Evolutionary conservation across 2,888 invertebrate species (phyloP), one percentile per base, ranked within the genome.

Genomic region (Patella ulyssiponensis): DNA sequence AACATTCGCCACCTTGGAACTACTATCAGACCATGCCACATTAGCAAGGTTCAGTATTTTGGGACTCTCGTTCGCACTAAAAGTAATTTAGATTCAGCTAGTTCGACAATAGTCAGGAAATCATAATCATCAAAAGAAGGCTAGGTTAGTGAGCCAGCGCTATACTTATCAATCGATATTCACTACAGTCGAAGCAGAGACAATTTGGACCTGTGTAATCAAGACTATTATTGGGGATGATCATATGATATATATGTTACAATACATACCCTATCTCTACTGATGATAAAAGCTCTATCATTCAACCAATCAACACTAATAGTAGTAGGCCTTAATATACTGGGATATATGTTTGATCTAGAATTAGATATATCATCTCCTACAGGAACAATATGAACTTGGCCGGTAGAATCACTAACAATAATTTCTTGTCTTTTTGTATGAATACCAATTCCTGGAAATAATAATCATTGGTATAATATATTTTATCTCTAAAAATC

Each of bases 301-400:
- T 96, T 96, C 56, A 98, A 92, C 98, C 98, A 98, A 91, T 98
- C 98, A 0, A 97, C 94, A 1, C 96, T 95, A 52, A 93, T 87
- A 14, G 89, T 86, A 0, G 86, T 83, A 14, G 91, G 91, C 14
- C 86, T 79, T 7, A 80, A 73, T 27, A 89, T 72, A 73, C 85
- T 87, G 7, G 86, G 84, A 75, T 86, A 89, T 33, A 88, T 82
- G 70, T 83, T 4, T 64, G 20, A 23, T 23, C 23, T 64, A 3
- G 20, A 12, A 11, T 20, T 23, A 23, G 23, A 20, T 23, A 3
- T 64, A 23, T 64, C 64, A 20, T 20, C 20, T 17, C 71, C 79
- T n/a, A 90, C 72, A 33, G 84, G 91, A 0, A 93, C 91, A 58
- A 92, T 93, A 81, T 93, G 93, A 1, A 96, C 93, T 82, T 92